phyloP scores from a whole-genome alignment of 2,888 invertebrate species.

The Trichacis sp. region DNA sequence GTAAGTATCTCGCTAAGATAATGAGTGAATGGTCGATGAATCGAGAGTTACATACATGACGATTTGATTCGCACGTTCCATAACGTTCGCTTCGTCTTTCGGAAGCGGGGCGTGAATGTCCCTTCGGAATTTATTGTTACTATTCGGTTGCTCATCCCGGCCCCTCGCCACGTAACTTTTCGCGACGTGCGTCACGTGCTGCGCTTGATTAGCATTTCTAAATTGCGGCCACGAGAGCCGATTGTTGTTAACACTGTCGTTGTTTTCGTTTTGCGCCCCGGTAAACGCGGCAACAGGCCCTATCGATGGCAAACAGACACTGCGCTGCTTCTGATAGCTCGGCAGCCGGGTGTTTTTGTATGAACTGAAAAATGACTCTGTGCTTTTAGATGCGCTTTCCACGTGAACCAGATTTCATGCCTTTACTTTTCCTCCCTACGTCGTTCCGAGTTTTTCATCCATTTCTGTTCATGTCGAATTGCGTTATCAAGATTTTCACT shows the following conservation, averaged over 20 bases:
- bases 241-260: conserved; percentile 71
- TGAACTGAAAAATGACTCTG: conserved; percentile 68
- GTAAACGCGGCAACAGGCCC: conserved; percentile 62
- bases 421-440: too few relatives aligned
- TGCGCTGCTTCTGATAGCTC: conserved; percentile 68
- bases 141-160: conserved; percentile 65
- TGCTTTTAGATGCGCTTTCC: conserved; percentile 54
- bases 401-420: too few relatives aligned
- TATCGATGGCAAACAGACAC: conserved; percentile 60
- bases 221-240: conserved; percentile 74
- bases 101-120: conserved; percentile 69
- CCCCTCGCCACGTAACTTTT: conserved; percentile 59
- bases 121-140: conserved; percentile 66
- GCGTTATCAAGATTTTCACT: too few relatives aligned
- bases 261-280: conserved; percentile 70
- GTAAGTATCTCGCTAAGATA: too few relatives aligned
- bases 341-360: conserved; percentile 66
- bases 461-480: too few relatives aligned
- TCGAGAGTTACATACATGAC: conserved; percentile 79
- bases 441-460: too few relatives aligned
- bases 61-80: conserved; percentile 88
- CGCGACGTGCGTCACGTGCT: conserved; percentile 57
- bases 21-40: not conserved
- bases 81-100: conserved; percentile 83
- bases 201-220: conserved; percentile 67